Evolutionary conservation across 1,140 invertebrate species (phyloP).

Genomic region (Caerostris extrusa): DNA sequence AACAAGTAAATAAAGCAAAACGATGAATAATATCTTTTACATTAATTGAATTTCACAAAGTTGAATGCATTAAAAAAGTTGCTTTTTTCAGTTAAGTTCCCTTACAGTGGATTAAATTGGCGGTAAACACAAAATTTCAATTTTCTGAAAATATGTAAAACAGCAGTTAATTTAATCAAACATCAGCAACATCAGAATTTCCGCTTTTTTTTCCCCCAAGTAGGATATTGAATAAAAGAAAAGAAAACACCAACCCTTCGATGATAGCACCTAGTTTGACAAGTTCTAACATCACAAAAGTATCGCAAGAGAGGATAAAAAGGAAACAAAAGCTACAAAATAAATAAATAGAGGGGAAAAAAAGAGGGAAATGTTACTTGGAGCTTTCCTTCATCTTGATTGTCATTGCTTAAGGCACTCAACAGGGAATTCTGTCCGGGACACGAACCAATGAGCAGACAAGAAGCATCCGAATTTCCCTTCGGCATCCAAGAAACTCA

Average conservation of each 20-base stretch:
- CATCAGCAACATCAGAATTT: neutral
- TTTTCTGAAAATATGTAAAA: neutral
- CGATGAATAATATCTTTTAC: too few species aligned
- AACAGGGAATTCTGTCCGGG: slow-evolving; percentile 15
- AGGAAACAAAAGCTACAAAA: neutral
- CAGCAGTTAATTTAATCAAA: neutral
- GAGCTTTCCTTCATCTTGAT: slow-evolving; percentile 12
- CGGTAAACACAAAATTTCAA: neutral
- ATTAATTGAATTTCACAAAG: too few species aligned
- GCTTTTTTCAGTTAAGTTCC: neutral
- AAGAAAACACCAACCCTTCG: neutral
- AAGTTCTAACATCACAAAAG: neutral
- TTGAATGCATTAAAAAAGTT: too few species aligned
- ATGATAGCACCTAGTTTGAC: neutral
- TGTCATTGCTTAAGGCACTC: slow-evolving; percentile 30
- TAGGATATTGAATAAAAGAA: neutral
- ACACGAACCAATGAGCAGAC: neutral
- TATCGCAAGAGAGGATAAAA: neutral
- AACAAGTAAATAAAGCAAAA: too few species aligned
- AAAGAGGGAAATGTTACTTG: neutral
- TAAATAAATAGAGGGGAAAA: neutral
- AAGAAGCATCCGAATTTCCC: slow-evolving; percentile 41
- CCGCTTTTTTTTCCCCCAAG: neutral
- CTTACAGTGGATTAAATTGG: neutral
- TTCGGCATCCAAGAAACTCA: neutral